phyloP scores from a whole-genome alignment of 2,113 vertebrate species.

The Todiramphus saurophagus region DNA sequence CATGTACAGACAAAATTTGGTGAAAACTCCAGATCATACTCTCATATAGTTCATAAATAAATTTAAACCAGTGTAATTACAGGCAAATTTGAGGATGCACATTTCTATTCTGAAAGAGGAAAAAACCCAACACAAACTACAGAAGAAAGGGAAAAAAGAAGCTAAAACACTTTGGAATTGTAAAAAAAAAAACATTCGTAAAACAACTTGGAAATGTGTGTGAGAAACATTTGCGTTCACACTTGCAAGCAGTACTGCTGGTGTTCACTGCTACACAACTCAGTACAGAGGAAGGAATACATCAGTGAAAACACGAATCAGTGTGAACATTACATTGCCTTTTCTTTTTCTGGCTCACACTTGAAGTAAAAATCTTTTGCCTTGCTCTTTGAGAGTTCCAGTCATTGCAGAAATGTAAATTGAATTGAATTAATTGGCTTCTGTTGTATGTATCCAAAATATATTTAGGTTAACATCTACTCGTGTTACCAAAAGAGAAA shows the following conservation, averaged over 20 bases:
- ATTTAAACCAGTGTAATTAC: neutral
- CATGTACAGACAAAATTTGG: neutral
- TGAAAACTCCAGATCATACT: neutral
- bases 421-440: neutral
- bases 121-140: neutral
- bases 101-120: neutral
- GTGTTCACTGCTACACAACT: neutral
- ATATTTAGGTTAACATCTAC: neutral
- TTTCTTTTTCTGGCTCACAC: neutral
- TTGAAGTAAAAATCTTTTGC: neutral
- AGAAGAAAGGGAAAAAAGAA: neutral
- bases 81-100: neutral
- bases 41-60: neutral
- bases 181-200: neutral
- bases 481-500: neutral
- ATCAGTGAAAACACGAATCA: neutral
- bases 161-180: neutral
- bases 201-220: neutral
- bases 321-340: neutral
- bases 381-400: neutral
- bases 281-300: neutral
- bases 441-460: neutral
- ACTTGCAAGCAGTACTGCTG: neutral
- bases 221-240: neutral
- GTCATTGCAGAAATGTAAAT: neutral